These are phyloP conservation scores for Ctenoplectra terminalis DNA, from an alignment of 1,140 invertebrate genomes.

Conservation along the genomic window DNA sequence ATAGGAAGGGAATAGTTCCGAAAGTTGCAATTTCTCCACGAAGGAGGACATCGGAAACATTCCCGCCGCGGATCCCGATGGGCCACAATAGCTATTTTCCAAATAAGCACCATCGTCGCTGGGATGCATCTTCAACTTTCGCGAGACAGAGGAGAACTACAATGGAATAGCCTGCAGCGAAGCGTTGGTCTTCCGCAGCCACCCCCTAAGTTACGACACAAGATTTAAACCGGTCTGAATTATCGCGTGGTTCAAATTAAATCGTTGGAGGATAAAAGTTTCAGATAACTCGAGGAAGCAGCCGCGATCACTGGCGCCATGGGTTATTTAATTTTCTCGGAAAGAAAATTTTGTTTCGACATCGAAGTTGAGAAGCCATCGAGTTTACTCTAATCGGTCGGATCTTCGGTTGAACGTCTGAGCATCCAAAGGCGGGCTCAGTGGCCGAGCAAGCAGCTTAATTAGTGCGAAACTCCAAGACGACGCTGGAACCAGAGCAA, in stretches of 20 bases:
- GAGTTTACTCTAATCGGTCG: neutral
- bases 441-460: constrained; percentile 30
- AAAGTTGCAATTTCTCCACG: neutral
- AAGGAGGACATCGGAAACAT: neutral
- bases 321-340: neutral
- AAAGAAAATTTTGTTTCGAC: neutral
- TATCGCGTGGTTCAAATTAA: too few relatives aligned
- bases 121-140: constrained; percentile 11
- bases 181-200: neutral
- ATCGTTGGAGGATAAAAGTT: too few relatives aligned
- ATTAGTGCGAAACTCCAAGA: constrained; percentile 44
- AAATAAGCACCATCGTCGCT: constrained; percentile 12
- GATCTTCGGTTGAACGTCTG: neutral
- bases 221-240: too few relatives aligned
- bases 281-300: too few relatives aligned
- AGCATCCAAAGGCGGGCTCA: neutral
- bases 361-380: too few relatives aligned
- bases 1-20: neutral
- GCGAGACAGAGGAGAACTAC: constrained; percentile 30
- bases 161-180: constrained; percentile 40
- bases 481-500: constrained; percentile 53
- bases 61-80: neutral
- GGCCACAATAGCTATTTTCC: neutral
- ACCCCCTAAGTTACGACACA: too few relatives aligned
- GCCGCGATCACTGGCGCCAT: too few relatives aligned